These are phyloP conservation scores for Xestobium rufovillosum DNA, from an alignment of 2,888 invertebrate genomes.

Conservation along the genomic window DNA sequence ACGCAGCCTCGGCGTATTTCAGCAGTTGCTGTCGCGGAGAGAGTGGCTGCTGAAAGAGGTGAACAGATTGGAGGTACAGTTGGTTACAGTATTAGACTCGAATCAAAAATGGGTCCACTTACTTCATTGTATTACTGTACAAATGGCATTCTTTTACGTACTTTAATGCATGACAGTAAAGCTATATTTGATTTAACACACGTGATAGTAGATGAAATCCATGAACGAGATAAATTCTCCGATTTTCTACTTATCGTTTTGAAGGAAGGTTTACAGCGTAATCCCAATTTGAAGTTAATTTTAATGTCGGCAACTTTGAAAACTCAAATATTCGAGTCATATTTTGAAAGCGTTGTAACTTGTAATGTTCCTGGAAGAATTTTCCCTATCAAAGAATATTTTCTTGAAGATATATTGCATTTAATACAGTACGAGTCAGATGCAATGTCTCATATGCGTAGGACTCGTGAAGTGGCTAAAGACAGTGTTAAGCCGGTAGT, in stretches of 20 bases:
- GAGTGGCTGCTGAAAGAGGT: conserved; percentile 64
- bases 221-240: conserved; percentile 87
- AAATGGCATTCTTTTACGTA: conserved; percentile 82
- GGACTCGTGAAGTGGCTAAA: conserved; percentile 1
- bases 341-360: conserved; percentile 75
- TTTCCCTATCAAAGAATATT: conserved; percentile 67
- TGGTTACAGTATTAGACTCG: conserved; percentile 72
- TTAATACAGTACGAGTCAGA: conserved; percentile 50
- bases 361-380: conserved; percentile 69
- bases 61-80: conserved; percentile 44
- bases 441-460: conserved; percentile 42
- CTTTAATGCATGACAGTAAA: conserved; percentile 73
- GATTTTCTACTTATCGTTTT: conserved; percentile 88
- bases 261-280: conserved; percentile 62
- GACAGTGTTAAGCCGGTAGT: conserved; percentile 5
- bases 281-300: conserved; percentile 68
- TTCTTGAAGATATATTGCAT: conserved; percentile 72
- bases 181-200: conserved; percentile 70
- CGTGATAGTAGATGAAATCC: conserved; percentile 88
- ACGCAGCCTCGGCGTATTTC: conserved; percentile 90
- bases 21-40: conserved; percentile 81
- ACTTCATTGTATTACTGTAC: conserved; percentile 86
- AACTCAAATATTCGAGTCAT: conserved; percentile 69
- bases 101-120: conserved; percentile 71
- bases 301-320: conserved; percentile 96